Conservation (phyloP, 37 sponge, comb jelly and placozoan species). For the Chondrosia reniformis region DNA sequence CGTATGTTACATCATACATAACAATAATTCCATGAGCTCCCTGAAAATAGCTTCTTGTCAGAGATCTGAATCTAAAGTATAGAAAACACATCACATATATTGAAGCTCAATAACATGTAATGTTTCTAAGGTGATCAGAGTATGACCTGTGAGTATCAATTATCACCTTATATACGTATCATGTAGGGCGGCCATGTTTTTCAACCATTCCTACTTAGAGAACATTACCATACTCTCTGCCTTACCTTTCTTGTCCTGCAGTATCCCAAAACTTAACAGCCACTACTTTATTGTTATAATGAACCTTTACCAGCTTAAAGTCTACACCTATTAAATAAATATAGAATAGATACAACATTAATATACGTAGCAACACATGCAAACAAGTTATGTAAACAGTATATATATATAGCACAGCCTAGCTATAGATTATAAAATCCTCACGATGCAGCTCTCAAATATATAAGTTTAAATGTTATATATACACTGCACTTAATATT, state of each 20-base stretch:
- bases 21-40: constrained; percentile 74
- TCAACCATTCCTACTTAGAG: too few species aligned
- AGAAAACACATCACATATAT: neutral
- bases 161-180: too few species aligned
- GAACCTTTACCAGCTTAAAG: constrained; percentile 36
- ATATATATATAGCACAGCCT: too few species aligned
- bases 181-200: too few species aligned
- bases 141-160: neutral
- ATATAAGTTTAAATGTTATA: too few species aligned
- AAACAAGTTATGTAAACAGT: too few species aligned
- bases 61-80: constrained; percentile 45
- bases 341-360: too few species aligned
- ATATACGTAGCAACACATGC: too few species aligned
- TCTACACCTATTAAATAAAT: constrained; percentile 41
- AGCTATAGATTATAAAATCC: too few species aligned
- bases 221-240: too few species aligned
- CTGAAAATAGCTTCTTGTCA: constrained; percentile 71
- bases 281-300: constrained; percentile 39
- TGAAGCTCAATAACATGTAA: neutral
- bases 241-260: constrained; percentile 80
- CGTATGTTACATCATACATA: constrained; percentile 69
- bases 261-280: constrained; percentile 86
- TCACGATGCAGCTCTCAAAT: too few species aligned
- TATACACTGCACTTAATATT: too few species aligned
- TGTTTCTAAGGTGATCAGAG: neutral